Percentiles rank a stretch among this genome's conserved stretches.
Conservation (phyloP, 2,888 invertebrate genomes). For the Netelia fuscicornis region DNA sequence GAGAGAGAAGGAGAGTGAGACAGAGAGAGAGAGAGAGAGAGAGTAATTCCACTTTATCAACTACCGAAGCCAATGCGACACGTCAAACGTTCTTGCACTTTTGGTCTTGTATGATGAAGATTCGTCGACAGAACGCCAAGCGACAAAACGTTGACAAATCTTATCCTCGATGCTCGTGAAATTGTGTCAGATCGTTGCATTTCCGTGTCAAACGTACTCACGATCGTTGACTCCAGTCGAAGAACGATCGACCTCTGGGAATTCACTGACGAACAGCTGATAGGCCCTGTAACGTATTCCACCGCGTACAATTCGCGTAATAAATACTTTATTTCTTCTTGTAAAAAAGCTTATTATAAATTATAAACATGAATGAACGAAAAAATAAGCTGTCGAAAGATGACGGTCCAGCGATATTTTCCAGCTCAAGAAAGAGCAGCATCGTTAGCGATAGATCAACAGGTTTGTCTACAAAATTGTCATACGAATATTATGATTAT, state of each 20-base stretch:
- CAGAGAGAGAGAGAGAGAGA: neutral
- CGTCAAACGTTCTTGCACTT: slow-evolving; percentile 12
- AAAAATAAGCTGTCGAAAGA: slow-evolving; percentile 39
- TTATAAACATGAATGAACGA: slow-evolving; percentile 52
- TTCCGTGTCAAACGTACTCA: neutral
- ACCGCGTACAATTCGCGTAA: slow-evolving; percentile 2
- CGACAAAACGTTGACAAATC: neutral
- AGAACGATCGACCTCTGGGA: slow-evolving; percentile 1
- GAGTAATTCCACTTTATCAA: neutral
- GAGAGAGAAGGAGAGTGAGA: neutral
- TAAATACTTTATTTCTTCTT: slow-evolving; percentile 8
- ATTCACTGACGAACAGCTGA: slow-evolving; percentile 46
- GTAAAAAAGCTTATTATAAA: neutral
- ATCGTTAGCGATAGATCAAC: slow-evolving; percentile 58
- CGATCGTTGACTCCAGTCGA: slow-evolving; percentile 26
- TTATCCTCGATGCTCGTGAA: neutral
- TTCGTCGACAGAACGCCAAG: neutral
- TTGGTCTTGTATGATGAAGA: slow-evolving; percentile 8
- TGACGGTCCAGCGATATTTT: slow-evolving; percentile 61
- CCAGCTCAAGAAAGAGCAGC: slow-evolving; percentile 52
- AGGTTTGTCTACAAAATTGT: slow-evolving; percentile 47
- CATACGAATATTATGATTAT: neutral
- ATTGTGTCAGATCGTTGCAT: slow-evolving; percentile 7
- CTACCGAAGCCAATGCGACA: neutral
- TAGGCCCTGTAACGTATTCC: neutral